A percentile compares a stretch with the other conserved stretches of the same genome.
These are phyloP conservation scores for Myiozetetes cayanensis DNA, from an alignment of 2,113 vertebrate species.

Conservation along the genomic window DNA sequence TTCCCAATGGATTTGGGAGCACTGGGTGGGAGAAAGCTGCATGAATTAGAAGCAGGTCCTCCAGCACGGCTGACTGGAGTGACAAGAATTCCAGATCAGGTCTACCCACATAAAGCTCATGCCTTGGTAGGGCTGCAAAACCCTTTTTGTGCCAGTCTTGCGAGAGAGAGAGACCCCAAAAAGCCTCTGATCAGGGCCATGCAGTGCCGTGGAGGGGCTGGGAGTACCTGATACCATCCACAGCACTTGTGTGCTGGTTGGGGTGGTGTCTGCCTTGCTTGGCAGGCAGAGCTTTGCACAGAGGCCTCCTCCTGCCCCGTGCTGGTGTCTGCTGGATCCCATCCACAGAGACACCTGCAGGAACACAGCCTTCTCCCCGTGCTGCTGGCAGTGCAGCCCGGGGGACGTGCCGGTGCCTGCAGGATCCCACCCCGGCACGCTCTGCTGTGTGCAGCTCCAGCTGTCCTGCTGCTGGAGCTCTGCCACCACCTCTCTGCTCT, in stretches of 20 bases:
- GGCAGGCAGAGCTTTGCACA: background rate
- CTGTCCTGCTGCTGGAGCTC: background rate
- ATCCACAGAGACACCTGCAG: background rate
- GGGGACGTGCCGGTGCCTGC: accelerated
- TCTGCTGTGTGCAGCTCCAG: background rate
- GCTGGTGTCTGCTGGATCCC: background rate
- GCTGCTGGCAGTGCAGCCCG: background rate
- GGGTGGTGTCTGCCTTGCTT: background rate
- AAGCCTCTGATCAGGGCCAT: background rate
- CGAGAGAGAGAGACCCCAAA: background rate
- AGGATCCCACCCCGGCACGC: background rate
- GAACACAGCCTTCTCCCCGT: background rate
- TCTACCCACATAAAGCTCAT: background rate
- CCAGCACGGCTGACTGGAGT: background rate
- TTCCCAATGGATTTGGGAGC: background rate
- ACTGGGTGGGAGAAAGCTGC: background rate
- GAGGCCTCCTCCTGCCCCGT: background rate
- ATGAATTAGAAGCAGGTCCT: background rate
- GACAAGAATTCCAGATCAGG: background rate
- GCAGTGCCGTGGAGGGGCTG: background rate
- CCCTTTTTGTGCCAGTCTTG: background rate
- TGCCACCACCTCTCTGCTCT: background rate
- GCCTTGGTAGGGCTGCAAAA: background rate
- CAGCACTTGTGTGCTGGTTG: background rate
- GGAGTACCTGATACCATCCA: background rate